phyloP scores from a whole-genome alignment of 2,888 invertebrate genomes.

The Lamproptera curius region DNA sequence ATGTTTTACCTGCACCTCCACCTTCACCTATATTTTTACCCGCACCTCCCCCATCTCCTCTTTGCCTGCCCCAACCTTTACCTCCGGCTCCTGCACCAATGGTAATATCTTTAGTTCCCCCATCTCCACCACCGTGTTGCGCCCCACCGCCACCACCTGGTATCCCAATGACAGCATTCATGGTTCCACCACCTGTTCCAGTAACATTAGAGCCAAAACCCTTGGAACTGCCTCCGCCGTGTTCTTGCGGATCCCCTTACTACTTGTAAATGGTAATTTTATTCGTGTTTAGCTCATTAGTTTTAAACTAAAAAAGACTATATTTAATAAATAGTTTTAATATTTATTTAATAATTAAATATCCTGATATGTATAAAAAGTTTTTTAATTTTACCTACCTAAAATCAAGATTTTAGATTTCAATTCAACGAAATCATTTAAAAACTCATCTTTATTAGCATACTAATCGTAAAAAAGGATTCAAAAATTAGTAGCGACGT shows the following conservation, averaged over 20 bases:
- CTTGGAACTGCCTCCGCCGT: constrained; percentile 32
- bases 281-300: too few species aligned
- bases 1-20: constrained; percentile 28
- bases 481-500: neutral
- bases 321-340: too few species aligned
- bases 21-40: constrained; percentile 30
- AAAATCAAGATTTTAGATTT: too few species aligned
- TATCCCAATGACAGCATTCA: constrained; percentile 59
- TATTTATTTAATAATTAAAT: too few species aligned
- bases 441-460: too few species aligned
- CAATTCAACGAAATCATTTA: too few species aligned
- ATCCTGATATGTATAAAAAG: too few species aligned
- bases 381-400: too few species aligned
- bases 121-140: constrained; percentile 38
- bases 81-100: constrained; percentile 37
- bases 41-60: constrained; percentile 33
- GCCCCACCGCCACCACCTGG: constrained; percentile 41
- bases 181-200: constrained; percentile 58
- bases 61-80: constrained; percentile 25
- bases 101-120: constrained; percentile 48
- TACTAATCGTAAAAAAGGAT: neutral
- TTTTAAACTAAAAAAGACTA: too few species aligned
- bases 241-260: constrained; percentile 28
- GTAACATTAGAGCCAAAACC: constrained; percentile 60
- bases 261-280: too few species aligned